These are phyloP conservation scores for Thymelicus sylvestris DNA, from an alignment of 2,888 invertebrate genomes.

Conservation along the genomic window DNA sequence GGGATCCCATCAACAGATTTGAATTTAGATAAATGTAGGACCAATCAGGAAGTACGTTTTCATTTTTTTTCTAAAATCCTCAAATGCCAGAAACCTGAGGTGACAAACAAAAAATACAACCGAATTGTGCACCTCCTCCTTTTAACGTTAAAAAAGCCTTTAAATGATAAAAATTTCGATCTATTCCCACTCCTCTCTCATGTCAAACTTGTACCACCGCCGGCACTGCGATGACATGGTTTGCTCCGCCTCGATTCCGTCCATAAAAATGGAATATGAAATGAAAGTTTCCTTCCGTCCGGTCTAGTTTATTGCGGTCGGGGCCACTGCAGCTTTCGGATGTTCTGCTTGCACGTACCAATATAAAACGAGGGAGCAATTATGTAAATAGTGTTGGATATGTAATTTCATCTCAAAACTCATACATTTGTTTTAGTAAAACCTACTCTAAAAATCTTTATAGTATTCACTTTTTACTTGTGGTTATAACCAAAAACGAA, in stretches of 20 bases:
- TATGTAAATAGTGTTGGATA: slow-evolving; percentile 2
- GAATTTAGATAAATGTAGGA: too few species aligned
- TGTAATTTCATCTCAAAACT: neutral
- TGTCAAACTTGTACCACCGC: neutral
- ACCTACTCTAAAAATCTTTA: too few species aligned
- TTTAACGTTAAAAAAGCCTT: neutral
- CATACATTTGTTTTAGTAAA: slow-evolving; percentile 3
- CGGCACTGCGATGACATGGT: slow-evolving; percentile 46
- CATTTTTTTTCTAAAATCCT: too few species aligned
- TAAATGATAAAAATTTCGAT: neutral
- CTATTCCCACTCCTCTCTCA: neutral
- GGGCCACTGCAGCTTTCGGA: slow-evolving; percentile 47
- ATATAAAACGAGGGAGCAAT: neutral
- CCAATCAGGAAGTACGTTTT: too few species aligned
- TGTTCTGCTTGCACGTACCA: slow-evolving; percentile 8
- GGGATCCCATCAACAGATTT: too few species aligned
- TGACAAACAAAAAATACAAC: too few species aligned
- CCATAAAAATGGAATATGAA: slow-evolving; percentile 67
- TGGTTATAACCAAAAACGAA: too few species aligned
- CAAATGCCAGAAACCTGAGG: too few species aligned
- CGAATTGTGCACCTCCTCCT: too few species aligned
- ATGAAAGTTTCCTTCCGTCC: slow-evolving; percentile 65
- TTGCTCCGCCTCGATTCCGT: slow-evolving; percentile 38
- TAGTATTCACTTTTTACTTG: too few species aligned
- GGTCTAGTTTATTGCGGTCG: slow-evolving; percentile 60